A percentile compares a stretch with the other conserved stretches of the same genome.
Evolutionary conservation across 2,113 vertebrate genomes (phyloP).

Genomic region (Arizona elegans): DNA sequence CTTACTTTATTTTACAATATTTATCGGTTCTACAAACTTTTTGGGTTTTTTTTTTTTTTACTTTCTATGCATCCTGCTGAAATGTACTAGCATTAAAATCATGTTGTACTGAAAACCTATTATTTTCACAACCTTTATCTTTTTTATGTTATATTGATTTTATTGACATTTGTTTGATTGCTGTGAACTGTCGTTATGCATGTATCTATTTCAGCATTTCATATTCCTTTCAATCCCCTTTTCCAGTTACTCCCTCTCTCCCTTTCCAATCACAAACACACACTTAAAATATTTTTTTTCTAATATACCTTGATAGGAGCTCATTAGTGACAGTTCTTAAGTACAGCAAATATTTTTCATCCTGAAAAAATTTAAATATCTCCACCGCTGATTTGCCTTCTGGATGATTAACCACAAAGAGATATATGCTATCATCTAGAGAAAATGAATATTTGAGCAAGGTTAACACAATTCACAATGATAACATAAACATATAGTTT

Average conservation of each 20-base stretch:
- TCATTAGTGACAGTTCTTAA: slow-evolving; percentile 85
- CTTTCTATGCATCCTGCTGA: neutral
- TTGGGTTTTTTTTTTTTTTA: neutral
- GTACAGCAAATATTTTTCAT: slow-evolving; percentile 77
- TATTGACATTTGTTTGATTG: neutral
- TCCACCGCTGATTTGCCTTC: slow-evolving; percentile 80
- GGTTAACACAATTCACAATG: neutral
- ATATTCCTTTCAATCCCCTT: neutral
- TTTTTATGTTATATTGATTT: neutral
- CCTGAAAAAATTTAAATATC: slow-evolving; percentile 81
- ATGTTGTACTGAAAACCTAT: neutral
- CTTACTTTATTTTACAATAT: neutral
- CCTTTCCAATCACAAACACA: neutral
- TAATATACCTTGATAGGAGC: slow-evolving; percentile 80
- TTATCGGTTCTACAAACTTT: neutral
- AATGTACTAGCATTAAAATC: neutral
- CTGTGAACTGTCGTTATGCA: neutral
- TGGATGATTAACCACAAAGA: slow-evolving; percentile 92
- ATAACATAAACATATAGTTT: neutral
- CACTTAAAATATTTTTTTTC: neutral
- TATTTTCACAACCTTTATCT: neutral
- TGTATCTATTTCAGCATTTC: neutral
- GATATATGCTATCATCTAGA: slow-evolving; percentile 78
- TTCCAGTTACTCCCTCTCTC: neutral
- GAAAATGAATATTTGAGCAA: neutral